A percentile compares a stretch with the other conserved stretches of the same genome.
phyloP scores from a whole-genome alignment of 1,140 invertebrate species.

The Drosophila murphyi region DNA sequence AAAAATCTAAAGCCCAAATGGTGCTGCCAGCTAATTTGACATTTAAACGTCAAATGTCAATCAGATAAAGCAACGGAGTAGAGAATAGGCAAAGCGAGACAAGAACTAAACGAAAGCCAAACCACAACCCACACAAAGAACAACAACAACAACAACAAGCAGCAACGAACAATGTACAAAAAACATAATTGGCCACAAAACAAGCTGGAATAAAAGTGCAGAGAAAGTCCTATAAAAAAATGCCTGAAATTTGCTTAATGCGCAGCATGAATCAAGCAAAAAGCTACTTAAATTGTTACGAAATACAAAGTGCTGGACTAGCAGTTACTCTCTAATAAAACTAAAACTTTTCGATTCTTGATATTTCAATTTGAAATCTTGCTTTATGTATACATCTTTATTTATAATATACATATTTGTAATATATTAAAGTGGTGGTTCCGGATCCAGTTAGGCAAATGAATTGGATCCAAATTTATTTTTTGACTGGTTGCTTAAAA shows the following conservation, averaged over 20 bases:
- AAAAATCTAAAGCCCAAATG: constrained; percentile 39
- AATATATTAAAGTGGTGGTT: too few relatives aligned
- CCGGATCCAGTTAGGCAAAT: too few relatives aligned
- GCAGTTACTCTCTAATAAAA: constrained; percentile 5
- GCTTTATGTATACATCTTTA: too few relatives aligned
- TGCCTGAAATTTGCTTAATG: constrained; percentile 73
- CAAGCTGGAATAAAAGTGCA: constrained; percentile 53
- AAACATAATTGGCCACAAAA: constrained; percentile 77
- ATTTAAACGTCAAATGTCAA: constrained; percentile 82
- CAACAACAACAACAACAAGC: constrained; percentile 2
- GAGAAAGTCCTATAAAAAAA: constrained; percentile 42
- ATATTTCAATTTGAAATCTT: too few relatives aligned
- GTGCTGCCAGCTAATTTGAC: constrained; percentile 72
- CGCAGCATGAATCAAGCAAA: constrained; percentile 34
- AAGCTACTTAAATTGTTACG: neutral
- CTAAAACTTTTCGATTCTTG: too few relatives aligned
- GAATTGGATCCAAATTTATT: too few relatives aligned
- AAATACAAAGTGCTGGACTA: neutral
- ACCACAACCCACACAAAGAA: constrained; percentile 5
- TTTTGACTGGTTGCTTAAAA: too few relatives aligned
- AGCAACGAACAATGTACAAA: constrained; percentile 33
- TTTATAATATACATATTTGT: too few relatives aligned
- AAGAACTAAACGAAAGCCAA: constrained; percentile 18
- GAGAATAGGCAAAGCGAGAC: constrained; percentile 25
- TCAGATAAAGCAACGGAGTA: constrained; percentile 46